A percentile compares a stretch with the other conserved stretches of the same genome.
phyloP scores from a whole-genome alignment of 2,113 vertebrate genomes.

The Brachirus orientalis region DNA sequence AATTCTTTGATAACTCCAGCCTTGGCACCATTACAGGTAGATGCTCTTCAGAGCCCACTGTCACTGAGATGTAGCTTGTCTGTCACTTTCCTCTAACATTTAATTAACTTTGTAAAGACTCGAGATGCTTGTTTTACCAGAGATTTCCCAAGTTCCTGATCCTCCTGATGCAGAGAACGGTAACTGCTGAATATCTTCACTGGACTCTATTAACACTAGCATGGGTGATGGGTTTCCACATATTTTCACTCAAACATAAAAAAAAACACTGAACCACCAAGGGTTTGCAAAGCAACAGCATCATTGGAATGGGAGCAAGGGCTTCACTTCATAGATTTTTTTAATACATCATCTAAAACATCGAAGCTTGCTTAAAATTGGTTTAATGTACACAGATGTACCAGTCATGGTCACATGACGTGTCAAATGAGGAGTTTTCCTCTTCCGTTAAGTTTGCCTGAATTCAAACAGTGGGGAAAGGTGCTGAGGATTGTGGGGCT shows the following conservation, averaged over 20 bases:
- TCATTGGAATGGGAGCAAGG: too few species aligned
- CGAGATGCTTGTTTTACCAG: constrained; percentile 50
- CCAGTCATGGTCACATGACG: too few species aligned
- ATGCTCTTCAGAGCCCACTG: accelerated
- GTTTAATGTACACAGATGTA: too few species aligned
- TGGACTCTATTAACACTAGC: constrained; percentile 13
- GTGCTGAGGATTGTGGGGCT: too few species aligned
- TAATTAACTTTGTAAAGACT: constrained; percentile 1
- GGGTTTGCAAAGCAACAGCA: background rate
- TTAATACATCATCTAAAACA: too few species aligned
- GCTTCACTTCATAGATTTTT: too few species aligned
- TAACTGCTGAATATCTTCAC: constrained; percentile 50
- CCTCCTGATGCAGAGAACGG: constrained; percentile 37
- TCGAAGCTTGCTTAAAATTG: too few species aligned
- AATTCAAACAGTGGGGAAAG: too few species aligned
- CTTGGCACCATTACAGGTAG: constrained; percentile 75
- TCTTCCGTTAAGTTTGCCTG: too few species aligned
- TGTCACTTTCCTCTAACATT: too few species aligned
- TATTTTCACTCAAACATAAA: background rate
- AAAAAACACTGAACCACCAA: too few species aligned
- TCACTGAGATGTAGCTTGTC: background rate
- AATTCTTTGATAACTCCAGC: constrained; percentile 82
- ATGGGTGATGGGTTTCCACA: background rate
- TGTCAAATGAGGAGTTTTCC: too few species aligned
- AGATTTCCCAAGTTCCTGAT: constrained; percentile 23